These are phyloP conservation scores for Phytoseiulus persimilis DNA, from an alignment of 2,888 invertebrate species.

Conservation along the genomic window DNA sequence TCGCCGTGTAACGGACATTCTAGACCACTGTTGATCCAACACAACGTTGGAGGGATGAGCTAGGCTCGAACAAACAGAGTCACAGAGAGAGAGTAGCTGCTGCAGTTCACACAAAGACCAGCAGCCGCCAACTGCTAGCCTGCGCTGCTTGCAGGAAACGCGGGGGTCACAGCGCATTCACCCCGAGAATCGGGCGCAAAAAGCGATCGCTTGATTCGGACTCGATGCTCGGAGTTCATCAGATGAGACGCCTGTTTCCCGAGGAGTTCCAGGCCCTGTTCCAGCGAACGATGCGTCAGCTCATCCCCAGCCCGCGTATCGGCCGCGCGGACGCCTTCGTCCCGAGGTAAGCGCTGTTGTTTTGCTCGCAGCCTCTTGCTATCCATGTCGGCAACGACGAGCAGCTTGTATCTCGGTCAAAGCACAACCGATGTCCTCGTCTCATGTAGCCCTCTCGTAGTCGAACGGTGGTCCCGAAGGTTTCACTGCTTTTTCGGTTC, in stretches of 20 bases:
- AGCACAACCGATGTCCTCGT: not conserved
- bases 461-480: no score
- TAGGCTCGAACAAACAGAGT: not conserved
- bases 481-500: no score
- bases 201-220: constrained; percentile 41
- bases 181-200: constrained; percentile 41
- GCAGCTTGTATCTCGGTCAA: not conserved
- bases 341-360: constrained; percentile 7
- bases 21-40: no score
- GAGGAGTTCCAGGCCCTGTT: constrained; percentile 34
- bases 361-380: not conserved
- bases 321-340: constrained; percentile 40
- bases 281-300: constrained; percentile 39
- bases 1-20: no score
- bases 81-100: not conserved
- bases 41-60: not conserved
- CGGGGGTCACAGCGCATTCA: constrained; percentile 27
- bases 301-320: constrained; percentile 41
- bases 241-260: constrained; percentile 30
- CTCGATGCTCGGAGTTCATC: not conserved
- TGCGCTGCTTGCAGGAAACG: constrained; percentile 32
- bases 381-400: not conserved
- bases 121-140: not conserved
- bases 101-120: no score
- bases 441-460: no score